A percentile compares a stretch with the other conserved stretches of the same genome.
These are phyloP conservation scores for Chironex yamaguchii DNA, from an alignment of 30 jellyfish, hydroid and myxozoan species.

Conservation along the genomic window DNA sequence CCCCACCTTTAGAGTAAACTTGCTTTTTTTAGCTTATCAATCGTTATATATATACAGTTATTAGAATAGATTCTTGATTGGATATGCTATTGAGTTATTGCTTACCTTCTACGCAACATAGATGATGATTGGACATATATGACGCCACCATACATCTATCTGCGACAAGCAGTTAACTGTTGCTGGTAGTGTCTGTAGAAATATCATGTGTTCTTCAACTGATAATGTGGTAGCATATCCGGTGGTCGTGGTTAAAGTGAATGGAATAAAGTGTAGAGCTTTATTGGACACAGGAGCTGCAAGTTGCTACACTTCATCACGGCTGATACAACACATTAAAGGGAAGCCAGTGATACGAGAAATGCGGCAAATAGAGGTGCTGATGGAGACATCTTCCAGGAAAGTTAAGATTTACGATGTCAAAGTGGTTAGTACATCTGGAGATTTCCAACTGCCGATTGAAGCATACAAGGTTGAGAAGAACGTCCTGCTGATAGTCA, in stretches of 20 bases:
- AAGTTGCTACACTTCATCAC: constrained; percentile 1
- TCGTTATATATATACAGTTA: too few relatives aligned
- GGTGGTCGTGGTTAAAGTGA: constrained; percentile 4
- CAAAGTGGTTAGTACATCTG: constrained; percentile 8
- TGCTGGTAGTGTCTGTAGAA: too few relatives aligned
- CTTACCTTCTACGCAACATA: too few relatives aligned
- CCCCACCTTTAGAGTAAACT: too few relatives aligned
- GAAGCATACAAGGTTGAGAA: constrained; percentile 51
- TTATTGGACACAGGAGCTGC: constrained; percentile 21
- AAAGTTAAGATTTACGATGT: constrained; percentile 34
- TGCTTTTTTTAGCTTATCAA: too few relatives aligned
- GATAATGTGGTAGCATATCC: constrained; percentile 14
- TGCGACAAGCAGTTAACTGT: constrained; percentile 18
- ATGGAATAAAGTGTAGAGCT: constrained; percentile 16
- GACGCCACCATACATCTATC: constrained; percentile 42
- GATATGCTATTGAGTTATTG: too few relatives aligned
- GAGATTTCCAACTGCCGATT: not conserved
- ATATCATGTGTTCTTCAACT: too few relatives aligned
- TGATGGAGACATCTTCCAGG: constrained; percentile 3
- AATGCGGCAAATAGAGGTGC: not conserved
- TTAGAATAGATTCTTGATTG: too few relatives aligned
- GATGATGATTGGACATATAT: too few relatives aligned
- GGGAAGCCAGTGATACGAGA: constrained; percentile 1
- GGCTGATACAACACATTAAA: not conserved
- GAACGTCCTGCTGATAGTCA: constrained; percentile 52